Evolutionary conservation across 2,797 vertebrate genomes (phyloP).

Genomic region (Eleutherodactylus coqui): DNA sequence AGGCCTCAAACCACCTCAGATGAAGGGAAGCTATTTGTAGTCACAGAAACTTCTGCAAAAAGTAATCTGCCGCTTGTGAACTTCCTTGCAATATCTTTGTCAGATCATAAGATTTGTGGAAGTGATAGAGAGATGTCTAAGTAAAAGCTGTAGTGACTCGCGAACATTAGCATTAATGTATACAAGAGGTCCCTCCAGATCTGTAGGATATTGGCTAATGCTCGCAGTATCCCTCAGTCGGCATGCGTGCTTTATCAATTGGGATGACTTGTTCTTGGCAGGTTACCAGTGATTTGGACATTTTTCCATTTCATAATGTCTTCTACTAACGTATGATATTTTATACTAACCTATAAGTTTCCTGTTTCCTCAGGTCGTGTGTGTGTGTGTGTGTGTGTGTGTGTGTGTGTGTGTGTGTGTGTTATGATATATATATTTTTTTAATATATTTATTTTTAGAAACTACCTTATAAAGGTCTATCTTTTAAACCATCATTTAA

Average conservation of each 20-base stretch:
- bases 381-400: too few relatives aligned
- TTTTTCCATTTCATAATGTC: slow-evolving; percentile 22
- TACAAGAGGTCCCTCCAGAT: not conserved
- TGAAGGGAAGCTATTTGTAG: not conserved
- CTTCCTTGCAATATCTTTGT: not conserved
- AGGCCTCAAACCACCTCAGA: not conserved
- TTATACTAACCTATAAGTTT: not conserved
- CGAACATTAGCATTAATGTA: not conserved
- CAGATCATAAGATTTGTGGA: not conserved
- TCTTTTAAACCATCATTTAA: too few relatives aligned
- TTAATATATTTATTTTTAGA: too few relatives aligned
- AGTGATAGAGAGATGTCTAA: too few relatives aligned
- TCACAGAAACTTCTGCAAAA: not conserved
- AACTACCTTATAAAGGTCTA: too few relatives aligned
- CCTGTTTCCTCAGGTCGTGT: not conserved
- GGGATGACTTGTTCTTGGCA: slow-evolving; percentile 19
- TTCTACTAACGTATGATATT: not conserved
- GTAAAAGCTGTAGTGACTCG: not conserved
- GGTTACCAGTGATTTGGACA: not conserved
- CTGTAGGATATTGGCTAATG: slow-evolving; percentile 17
- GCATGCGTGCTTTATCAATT: not conserved
- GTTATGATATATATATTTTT: too few relatives aligned
- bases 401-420: too few relatives aligned
- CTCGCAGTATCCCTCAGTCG: not conserved
- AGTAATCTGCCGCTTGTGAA: not conserved